These are phyloP conservation scores for Microplitis manilae DNA, from an alignment of 2,888 invertebrate species.

Conservation along the genomic window DNA sequence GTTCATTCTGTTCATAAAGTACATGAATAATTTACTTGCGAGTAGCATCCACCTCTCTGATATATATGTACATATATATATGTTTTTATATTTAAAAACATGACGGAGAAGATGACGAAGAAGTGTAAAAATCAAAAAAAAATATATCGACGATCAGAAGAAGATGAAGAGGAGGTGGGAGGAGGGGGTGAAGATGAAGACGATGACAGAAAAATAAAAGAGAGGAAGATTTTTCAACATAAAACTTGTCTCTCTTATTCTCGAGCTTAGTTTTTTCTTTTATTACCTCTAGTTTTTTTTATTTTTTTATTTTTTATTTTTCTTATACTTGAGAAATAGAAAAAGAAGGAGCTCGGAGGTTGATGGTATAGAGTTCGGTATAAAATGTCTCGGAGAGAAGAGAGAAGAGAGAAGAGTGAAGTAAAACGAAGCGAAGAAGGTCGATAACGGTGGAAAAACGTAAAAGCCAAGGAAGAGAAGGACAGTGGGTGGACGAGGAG, in stretches of 20 bases:
- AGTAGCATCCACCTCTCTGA: not conserved
- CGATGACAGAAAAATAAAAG: constrained; percentile 2
- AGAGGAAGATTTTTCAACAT: constrained; percentile 28
- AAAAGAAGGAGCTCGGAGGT: constrained; percentile 52
- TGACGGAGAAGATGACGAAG: no score
- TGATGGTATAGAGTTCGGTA: constrained; percentile 20
- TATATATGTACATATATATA: no score
- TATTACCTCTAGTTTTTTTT: not conserved
- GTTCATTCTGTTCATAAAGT: not conserved
- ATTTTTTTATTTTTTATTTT: not conserved
- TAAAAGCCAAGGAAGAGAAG: constrained; percentile 59
- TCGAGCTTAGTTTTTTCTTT: constrained; percentile 14
- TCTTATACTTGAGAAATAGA: constrained; percentile 4
- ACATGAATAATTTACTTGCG: constrained; percentile 17
- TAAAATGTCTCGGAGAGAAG: constrained; percentile 58
- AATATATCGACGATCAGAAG: no score
- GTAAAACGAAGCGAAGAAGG: constrained; percentile 53
- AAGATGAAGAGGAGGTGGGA: not conserved
- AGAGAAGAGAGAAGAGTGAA: constrained; percentile 50
- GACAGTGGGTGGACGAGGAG: constrained; percentile 45
- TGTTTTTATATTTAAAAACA: no score
- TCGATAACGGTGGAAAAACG: constrained; percentile 70
- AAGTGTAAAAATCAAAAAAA: no score
- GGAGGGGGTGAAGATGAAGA: constrained; percentile 1
- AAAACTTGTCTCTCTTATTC: constrained; percentile 31